Base-by-base conservation (phyloP, 2,113 vertebrate genomes). In the Limnothrissa miodon region DNA sequence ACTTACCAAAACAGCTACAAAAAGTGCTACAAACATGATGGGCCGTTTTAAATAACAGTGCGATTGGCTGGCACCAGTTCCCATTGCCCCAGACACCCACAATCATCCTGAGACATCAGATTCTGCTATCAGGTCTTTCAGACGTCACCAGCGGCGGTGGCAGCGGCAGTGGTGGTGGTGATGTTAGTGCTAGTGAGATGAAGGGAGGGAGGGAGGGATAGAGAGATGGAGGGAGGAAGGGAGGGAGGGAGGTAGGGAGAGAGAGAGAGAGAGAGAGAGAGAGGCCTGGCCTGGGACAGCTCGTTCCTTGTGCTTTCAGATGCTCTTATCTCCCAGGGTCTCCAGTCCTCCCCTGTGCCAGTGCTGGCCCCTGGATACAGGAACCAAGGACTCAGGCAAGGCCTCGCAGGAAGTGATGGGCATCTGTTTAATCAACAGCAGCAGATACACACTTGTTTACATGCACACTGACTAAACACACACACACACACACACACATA, bases 331-430 rank as follows among this genome's bases (percentile, higher is more conserved):
- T 95, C 85, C 93, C 93, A 91, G 83, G 90, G 92, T 84, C 95
- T 82, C 78, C 78, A 2, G 81, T 83, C 80, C 89, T 87, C 91
- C 94, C 95, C 90, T 90, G 93, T 86, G 85, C 82, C 51, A 82
- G 78, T 90, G 90, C 91, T 87, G 0, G 84, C 82, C 90, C 90
- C 81, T 39, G 91, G 92, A 92, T 90, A 90, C 84, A 87, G 92
- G 89, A 89, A 91, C 93, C 96, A 97, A 96, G 96, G 96, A 94
- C 95, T 95, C 78, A 89, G 92, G 92, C 96, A 96, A 97, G 95
- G 96, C 91, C 96, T 95, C 93, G 90, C 85, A 85, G 88, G 87
- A 81, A 87, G 85, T 80, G 85, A 87, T 91, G 89, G 87, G 91
- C 90, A 86, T 56, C 51, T 56, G 51, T 21, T 23, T 56, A 23